Conservation (phyloP, 1,140 invertebrate species). For the Drosophila novamexicana region DNA sequence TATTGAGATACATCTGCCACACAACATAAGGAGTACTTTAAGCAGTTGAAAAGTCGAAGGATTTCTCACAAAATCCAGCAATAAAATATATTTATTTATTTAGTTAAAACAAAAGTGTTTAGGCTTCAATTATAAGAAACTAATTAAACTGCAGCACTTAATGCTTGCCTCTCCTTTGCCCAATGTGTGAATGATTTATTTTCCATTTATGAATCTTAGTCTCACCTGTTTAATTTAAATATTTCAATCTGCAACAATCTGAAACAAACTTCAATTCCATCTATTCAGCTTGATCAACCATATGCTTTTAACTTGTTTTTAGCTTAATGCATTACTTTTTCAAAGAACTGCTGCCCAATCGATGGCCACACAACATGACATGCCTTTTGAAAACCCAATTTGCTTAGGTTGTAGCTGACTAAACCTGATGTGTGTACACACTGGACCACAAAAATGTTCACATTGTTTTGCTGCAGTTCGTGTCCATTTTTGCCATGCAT, state of each 20-base stretch:
- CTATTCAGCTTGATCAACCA: background rate
- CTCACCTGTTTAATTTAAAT: background rate
- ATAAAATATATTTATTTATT: too few species aligned
- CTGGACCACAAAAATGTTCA: slow-evolving; percentile 28
- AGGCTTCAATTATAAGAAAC: too few species aligned
- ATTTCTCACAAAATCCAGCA: too few species aligned
- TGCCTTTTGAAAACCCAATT: slow-evolving; percentile 17
- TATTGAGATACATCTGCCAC: too few species aligned
- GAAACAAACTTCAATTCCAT: background rate
- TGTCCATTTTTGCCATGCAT: slow-evolving; percentile 22
- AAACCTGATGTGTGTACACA: background rate
- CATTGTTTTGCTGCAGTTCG: slow-evolving; percentile 22
- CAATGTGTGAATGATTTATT: too few species aligned
- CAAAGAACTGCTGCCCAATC: slow-evolving; percentile 10
- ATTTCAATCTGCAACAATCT: background rate
- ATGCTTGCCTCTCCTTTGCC: too few species aligned
- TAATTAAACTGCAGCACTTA: too few species aligned
- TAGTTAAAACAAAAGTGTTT: too few species aligned
- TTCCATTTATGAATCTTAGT: too few species aligned
- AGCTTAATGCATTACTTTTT: background rate
- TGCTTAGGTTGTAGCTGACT: slow-evolving; percentile 13
- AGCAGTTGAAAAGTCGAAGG: too few species aligned
- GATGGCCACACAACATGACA: slow-evolving; percentile 17
- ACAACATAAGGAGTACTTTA: too few species aligned
- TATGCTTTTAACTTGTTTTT: background rate